Base-by-base conservation (phyloP, 2,113 vertebrate genomes). In the Serilophus lunatus region DNA sequence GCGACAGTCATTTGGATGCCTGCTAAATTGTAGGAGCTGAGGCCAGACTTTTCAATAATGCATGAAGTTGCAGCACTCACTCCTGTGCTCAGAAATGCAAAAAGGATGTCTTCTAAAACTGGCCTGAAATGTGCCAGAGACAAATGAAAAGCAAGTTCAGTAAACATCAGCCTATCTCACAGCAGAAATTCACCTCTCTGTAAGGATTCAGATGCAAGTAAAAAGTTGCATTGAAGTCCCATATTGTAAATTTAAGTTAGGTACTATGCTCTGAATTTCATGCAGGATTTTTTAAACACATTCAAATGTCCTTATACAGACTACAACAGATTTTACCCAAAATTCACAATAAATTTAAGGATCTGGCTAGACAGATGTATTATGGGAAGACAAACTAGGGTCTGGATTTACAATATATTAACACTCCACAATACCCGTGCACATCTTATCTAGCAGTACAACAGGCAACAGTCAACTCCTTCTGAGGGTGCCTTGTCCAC, bases 11-110 rank as follows among this genome's bases (percentile, higher is more conserved):
- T 93, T 95, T 92, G 86, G 84, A 93, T 88, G 88, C 74, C 78
- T 87, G 45, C 61, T 95, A 86, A 77, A 93, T 42, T 80, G 70
- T 93, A 92, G 6, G 10, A 54, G 77, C 68, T 7, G 35, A 93
- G 81, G 68, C 79, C 96, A 95, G 78, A 61, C 75, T 97, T 84
- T 86, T 97, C 93, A 97, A 96, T 97, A 96, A 97, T 85, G 82
- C 95, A 94, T 97, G 96, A 97, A 95, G 86, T 79, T 88, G 88
- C 83, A 95, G 87, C 77, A 57, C 59, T 95, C 69, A 11, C 87
- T 96, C 68, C 29, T 95, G 72, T 45, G 93, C 89, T 90, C 76
- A 95, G 95, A 96, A 97, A 97, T 94, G 90, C 80, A 93, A 92
- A 90, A 95, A 87, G 44, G 36, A 72, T 82, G 90, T 65, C 68